phyloP scores from a whole-genome alignment of 1,140 invertebrate species.

The Ceratitis capitata region DNA sequence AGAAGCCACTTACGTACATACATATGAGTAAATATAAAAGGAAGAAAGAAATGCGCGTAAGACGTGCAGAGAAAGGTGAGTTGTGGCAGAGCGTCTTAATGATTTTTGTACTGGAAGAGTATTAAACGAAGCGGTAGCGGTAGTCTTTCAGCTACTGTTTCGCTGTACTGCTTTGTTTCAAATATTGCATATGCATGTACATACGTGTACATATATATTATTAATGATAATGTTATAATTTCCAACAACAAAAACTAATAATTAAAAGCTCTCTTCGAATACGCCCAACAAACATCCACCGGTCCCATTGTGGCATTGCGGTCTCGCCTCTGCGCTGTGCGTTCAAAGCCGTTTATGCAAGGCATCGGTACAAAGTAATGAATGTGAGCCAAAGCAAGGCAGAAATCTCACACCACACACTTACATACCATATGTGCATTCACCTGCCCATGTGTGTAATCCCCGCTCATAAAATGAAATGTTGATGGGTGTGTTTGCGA shows the following conservation, averaged over 20 bases:
- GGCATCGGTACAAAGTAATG: not conserved
- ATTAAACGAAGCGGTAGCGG: not conserved
- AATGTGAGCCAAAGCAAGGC: not conserved
- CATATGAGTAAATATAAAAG: not conserved
- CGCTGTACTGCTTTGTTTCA: not conserved
- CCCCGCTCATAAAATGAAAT: constrained; percentile 14
- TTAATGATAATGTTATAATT: too few relatives aligned
- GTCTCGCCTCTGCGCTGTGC: not conserved
- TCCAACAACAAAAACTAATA: not conserved
- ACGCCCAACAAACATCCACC: not conserved
- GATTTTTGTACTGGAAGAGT: not conserved
- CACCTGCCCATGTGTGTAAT: not conserved
- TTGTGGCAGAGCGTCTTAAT: not conserved
- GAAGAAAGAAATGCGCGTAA: not conserved
- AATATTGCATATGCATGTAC: too few relatives aligned
- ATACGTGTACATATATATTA: too few relatives aligned
- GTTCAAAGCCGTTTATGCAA: not conserved
- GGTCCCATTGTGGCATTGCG: too few relatives aligned
- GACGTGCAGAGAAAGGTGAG: not conserved
- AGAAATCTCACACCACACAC: not conserved
- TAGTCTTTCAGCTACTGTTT: constrained; percentile 19
- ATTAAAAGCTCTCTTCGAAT: not conserved
- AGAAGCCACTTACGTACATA: too few relatives aligned
- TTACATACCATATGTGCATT: too few relatives aligned
- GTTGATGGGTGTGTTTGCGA: constrained; percentile 37